Percentiles rank a stretch among this genome's conserved stretches.
Evolutionary conservation across 2,888 invertebrate species (phyloP).

Genomic region (Lomographa bimaculata): DNA sequence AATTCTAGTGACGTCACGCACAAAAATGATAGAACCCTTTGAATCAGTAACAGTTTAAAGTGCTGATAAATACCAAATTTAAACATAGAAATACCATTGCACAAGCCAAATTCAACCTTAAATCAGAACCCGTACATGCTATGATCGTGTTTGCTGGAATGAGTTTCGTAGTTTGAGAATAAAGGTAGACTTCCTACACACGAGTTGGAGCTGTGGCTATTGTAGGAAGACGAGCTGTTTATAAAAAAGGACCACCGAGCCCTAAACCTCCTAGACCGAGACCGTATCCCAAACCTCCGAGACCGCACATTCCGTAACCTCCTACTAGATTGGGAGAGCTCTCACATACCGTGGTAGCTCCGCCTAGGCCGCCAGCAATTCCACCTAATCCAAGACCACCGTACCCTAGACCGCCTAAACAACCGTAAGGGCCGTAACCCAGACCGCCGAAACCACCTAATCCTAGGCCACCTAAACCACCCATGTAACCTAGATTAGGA

Average conservation of each 20-base stretch:
- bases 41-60: too few relatives aligned
- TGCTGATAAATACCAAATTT: too few relatives aligned
- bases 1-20: too few relatives aligned
- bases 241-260: slow-evolving; percentile 48
- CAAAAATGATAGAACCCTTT: too few relatives aligned
- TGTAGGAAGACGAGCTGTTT: slow-evolving; percentile 35
- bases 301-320: slow-evolving; percentile 14
- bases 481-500: slow-evolving; percentile 24
- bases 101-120: too few relatives aligned
- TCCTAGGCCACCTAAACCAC: slow-evolving; percentile 25
- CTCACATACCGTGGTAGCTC: slow-evolving; percentile 28
- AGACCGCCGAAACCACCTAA: slow-evolving; percentile 12
- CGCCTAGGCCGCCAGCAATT: not conserved
- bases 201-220: slow-evolving; percentile 15
- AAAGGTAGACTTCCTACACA: slow-evolving; percentile 15
- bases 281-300: slow-evolving; percentile 18
- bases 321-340: slow-evolving; percentile 22
- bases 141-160: slow-evolving; percentile 3
- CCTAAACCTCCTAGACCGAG: slow-evolving; percentile 22
- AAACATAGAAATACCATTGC: too few relatives aligned
- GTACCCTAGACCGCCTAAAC: slow-evolving; percentile 11
- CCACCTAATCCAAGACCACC: slow-evolving; percentile 7
- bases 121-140: too few relatives aligned
- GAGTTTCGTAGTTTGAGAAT: slow-evolving; percentile 9
- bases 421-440: slow-evolving; percentile 3